Conservation (phyloP, 2,113 vertebrate species). For the Saguinus midas region DNA sequence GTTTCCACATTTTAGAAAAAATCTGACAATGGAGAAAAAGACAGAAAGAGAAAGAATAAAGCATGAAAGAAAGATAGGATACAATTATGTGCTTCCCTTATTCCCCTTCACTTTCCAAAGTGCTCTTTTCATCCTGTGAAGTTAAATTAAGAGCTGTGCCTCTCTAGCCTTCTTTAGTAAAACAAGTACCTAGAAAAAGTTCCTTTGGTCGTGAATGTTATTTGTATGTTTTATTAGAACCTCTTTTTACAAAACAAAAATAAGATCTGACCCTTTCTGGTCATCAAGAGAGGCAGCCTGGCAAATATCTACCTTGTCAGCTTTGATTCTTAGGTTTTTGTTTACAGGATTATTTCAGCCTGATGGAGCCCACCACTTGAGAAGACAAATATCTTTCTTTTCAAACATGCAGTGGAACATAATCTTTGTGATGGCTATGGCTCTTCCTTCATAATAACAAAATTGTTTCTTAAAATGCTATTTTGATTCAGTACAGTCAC, state of each 20-base stretch:
- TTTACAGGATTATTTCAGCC: neutral
- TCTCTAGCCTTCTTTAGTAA: neutral
- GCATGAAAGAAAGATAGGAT: fast-evolving
- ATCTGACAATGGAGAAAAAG: neutral
- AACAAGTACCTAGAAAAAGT: neutral
- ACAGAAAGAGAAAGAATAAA: too few species aligned
- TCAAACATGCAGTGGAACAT: neutral
- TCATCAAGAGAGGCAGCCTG: neutral
- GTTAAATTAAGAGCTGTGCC: neutral
- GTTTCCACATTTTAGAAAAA: neutral
- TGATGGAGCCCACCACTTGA: neutral
- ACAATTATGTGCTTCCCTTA: neutral
- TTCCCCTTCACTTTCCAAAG: neutral
- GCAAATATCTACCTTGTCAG: neutral
- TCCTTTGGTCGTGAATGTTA: neutral
- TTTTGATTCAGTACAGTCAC: too few species aligned
- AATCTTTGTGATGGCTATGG: neutral
- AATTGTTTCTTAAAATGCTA: neutral
- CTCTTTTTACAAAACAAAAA: neutral
- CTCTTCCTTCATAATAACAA: slow-evolving; percentile 48
- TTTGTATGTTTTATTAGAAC: neutral
- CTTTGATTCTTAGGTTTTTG: neutral
- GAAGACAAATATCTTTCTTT: slow-evolving; percentile 22
- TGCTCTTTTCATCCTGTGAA: neutral
- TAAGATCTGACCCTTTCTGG: neutral